Evolutionary conservation across 2,797 vertebrate genomes (phyloP).

Genomic region (Halcyon badia): DNA sequence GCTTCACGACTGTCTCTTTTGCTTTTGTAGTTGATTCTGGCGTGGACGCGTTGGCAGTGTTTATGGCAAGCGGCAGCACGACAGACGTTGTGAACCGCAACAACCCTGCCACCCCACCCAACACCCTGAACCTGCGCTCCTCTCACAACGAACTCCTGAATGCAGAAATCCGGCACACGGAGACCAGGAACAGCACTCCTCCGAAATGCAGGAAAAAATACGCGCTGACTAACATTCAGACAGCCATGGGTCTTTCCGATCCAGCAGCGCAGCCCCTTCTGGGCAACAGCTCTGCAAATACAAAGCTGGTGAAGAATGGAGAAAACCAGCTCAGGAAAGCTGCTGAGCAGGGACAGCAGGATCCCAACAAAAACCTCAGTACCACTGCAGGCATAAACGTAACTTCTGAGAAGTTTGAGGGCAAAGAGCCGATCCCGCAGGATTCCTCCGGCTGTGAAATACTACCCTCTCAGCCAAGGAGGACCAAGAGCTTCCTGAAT

Average conservation of each 20-base stretch:
- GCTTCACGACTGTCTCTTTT: not conserved
- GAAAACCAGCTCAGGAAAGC: slow-evolving; percentile 97
- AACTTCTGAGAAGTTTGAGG: slow-evolving; percentile 89
- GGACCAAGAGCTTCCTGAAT: slow-evolving; percentile 96
- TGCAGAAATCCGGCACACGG: slow-evolving; percentile 88
- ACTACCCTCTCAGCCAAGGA: slow-evolving; percentile 81
- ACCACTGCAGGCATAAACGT: slow-evolving; percentile 81
- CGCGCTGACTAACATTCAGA: slow-evolving; percentile 90
- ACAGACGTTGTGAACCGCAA: slow-evolving; percentile 89
- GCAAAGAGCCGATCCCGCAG: slow-evolving; percentile 82
- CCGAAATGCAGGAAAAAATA: slow-evolving; percentile 95
- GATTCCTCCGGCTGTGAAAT: slow-evolving; percentile 82
- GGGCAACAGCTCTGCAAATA: slow-evolving; percentile 87
- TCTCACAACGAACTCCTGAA: slow-evolving; percentile 95
- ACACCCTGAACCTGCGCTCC: slow-evolving; percentile 92
- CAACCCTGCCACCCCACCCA: slow-evolving; percentile 86
- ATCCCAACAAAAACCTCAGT: slow-evolving; percentile 88
- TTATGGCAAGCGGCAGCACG: slow-evolving; percentile 90
- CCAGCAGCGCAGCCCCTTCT: slow-evolving; percentile 83
- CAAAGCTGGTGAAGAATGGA: slow-evolving; percentile 96
- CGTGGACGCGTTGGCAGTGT: slow-evolving; percentile 88
- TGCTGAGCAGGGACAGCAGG: slow-evolving; percentile 88
- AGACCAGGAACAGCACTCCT: slow-evolving; percentile 87
- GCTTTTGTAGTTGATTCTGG: slow-evolving; percentile 74
- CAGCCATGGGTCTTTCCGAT: slow-evolving; percentile 91